A percentile compares a stretch with the other conserved stretches of the same genome.
phyloP scores from a whole-genome alignment of 2,888 invertebrate species.

The Tachina fera region DNA sequence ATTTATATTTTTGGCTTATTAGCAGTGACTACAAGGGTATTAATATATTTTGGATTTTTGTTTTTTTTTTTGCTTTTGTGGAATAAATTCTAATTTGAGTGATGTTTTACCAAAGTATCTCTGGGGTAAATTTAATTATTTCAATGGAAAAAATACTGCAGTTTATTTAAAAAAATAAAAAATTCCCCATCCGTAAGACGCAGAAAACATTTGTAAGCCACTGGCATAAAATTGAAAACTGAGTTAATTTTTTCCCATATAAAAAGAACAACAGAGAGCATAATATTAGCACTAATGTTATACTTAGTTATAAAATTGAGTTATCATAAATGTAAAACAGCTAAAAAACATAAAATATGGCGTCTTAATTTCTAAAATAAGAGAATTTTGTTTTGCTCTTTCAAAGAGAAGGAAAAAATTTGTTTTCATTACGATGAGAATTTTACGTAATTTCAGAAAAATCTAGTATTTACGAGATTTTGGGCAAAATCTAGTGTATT shows the following conservation, averaged over 20 bases:
- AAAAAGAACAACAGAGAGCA: neutral
- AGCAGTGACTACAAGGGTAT: neutral
- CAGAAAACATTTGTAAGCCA: conserved; percentile 53
- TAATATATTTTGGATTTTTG: neutral
- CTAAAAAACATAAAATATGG: too few species aligned
- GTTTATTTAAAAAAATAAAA: conserved; percentile 70
- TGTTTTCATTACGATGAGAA: too few species aligned
- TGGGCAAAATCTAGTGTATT: too few species aligned
- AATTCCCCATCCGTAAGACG: conserved; percentile 62
- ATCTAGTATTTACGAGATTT: too few species aligned
- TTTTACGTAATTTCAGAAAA: too few species aligned
- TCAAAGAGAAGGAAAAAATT: too few species aligned
- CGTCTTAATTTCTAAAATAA: too few species aligned
- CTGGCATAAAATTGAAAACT: conserved; percentile 40
- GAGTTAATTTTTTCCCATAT: conserved; percentile 10
- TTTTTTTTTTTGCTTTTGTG: conserved; percentile 10
- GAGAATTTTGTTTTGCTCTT: too few species aligned
- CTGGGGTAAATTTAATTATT: conserved; percentile 69
- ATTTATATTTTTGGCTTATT: conserved; percentile 15
- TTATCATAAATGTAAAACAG: too few species aligned
- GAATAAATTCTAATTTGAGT: conserved; percentile 50
- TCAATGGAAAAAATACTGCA: conserved; percentile 71
- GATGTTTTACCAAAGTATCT: conserved; percentile 56
- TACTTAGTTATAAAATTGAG: too few species aligned
- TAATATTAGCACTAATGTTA: neutral